These are phyloP conservation scores for Cordilura impudica DNA, from an alignment of 2,888 invertebrate species.

Conservation along the genomic window DNA sequence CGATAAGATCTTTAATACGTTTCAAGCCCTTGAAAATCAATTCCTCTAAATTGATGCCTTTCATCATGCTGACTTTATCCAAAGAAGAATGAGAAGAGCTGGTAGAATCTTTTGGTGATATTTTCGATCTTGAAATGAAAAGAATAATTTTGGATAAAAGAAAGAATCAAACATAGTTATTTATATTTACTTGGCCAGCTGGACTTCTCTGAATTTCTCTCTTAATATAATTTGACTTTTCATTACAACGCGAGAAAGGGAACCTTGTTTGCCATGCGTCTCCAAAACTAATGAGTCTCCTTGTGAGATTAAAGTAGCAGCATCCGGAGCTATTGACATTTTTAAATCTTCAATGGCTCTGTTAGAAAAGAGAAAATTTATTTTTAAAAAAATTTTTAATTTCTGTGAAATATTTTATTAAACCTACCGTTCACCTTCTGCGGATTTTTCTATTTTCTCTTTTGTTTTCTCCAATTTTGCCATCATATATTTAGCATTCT, in stretches of 20 bases:
- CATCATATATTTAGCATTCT: conserved; percentile 76
- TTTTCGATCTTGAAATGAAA: conserved; percentile 66
- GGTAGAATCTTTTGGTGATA: conserved; percentile 37
- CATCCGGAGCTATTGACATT: conserved; percentile 83
- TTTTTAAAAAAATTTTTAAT: background rate
- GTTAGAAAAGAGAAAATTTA: background rate
- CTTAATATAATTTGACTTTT: conserved; percentile 75
- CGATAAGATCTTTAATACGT: conserved; percentile 76
- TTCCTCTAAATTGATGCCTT: conserved; percentile 74
- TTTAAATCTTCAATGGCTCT: conserved; percentile 76
- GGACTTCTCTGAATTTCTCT: conserved; percentile 77
- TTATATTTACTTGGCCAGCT: conserved; percentile 74
- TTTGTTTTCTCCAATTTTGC: conserved; percentile 74
- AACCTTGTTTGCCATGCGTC: conserved; percentile 80
- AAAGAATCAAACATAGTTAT: background rate
- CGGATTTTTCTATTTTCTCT: conserved; percentile 73
- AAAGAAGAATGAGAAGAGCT: conserved; percentile 64
- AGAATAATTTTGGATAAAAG: background rate
- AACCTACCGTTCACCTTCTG: conserved; percentile 73
- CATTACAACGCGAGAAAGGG: conserved; percentile 76
- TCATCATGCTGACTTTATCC: conserved; percentile 68
- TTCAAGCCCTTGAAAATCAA: conserved; percentile 75
- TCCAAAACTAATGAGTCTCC: conserved; percentile 87
- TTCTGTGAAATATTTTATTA: background rate
- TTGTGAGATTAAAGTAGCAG: conserved; percentile 86